Evolutionary conservation across 2,797 vertebrate genomes (phyloP).

Genomic region (Sparidentex hasta): DNA sequence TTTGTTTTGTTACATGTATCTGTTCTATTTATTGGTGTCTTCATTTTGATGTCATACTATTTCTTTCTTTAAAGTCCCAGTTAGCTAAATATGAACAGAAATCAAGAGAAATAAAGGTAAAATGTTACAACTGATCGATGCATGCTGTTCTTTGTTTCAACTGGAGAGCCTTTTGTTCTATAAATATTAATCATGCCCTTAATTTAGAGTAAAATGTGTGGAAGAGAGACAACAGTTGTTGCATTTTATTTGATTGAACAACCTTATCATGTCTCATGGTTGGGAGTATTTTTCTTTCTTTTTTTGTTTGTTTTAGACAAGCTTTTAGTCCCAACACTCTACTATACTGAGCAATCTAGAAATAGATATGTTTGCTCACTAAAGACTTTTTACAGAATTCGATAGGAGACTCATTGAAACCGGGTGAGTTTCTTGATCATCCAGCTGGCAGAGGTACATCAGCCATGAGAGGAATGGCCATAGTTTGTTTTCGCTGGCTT

Average conservation of each 20-base stretch:
- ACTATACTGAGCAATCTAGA: conserved; percentile 3
- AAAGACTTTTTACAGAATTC: conserved; percentile 21
- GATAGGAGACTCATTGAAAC: not conserved
- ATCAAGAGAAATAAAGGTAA: not conserved
- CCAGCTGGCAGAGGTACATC: conserved; percentile 35
- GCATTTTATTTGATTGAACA: conserved; percentile 29
- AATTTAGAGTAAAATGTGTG: conserved; percentile 38
- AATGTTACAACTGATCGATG: conserved; percentile 1
- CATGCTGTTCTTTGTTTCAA: conserved; percentile 23
- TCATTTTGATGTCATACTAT: conserved; percentile 20
- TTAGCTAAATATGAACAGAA: not conserved
- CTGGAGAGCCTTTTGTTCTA: not conserved
- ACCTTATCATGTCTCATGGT: conserved; percentile 19
- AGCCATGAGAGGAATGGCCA: conserved; percentile 38
- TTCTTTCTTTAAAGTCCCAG: not conserved
- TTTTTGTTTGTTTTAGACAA: not conserved
- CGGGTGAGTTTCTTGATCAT: conserved; percentile 35
- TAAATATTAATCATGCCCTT: conserved; percentile 58
- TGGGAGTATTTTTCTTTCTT: conserved; percentile 10
- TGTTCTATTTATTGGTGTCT: conserved; percentile 18
- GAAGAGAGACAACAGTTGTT: conserved; percentile 31
- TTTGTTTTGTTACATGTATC: not conserved
- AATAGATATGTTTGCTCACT: conserved; percentile 7
- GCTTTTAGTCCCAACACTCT: conserved; percentile 6
- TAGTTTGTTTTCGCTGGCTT: conserved; percentile 27